These are phyloP conservation scores for Drosophila planitibia DNA, from an alignment of 2,888 invertebrate genomes.

Conservation along the genomic window DNA sequence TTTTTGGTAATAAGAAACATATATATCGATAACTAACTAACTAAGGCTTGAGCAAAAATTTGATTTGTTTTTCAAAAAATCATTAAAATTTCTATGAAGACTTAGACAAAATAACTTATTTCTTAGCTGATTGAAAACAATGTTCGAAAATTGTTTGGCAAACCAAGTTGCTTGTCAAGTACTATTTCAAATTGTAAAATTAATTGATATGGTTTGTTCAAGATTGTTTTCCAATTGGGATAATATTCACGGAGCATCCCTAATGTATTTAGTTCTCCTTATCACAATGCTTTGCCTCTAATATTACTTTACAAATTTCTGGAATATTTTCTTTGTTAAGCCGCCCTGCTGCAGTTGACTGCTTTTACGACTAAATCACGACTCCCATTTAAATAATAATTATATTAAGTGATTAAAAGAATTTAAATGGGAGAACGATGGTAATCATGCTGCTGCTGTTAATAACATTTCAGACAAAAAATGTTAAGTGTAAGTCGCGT, in stretches of 20 bases:
- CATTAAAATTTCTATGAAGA: neutral
- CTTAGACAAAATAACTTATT: neutral
- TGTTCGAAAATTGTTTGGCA: neutral
- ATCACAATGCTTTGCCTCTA: neutral
- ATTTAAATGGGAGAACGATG: neutral
- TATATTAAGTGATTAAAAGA: neutral
- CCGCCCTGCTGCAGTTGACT: neutral
- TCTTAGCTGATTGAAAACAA: neutral
- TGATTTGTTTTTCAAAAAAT: neutral
- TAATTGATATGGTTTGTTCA: neutral
- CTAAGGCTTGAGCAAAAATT: neutral
- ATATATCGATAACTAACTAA: neutral
- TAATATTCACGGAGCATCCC: neutral
- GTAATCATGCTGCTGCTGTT: neutral
- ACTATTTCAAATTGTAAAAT: neutral
- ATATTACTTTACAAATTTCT: neutral
- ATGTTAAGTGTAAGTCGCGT: constrained; percentile 11
- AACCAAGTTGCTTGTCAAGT: neutral
- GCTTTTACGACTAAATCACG: neutral
- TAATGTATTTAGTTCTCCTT: neutral
- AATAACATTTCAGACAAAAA: constrained; percentile 7
- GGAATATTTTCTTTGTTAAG: neutral
- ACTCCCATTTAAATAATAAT: neutral
- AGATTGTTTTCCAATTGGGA: neutral
- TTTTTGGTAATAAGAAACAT: neutral